phyloP scores from a whole-genome alignment of 2,888 invertebrate species.

The Crematogaster levior region DNA sequence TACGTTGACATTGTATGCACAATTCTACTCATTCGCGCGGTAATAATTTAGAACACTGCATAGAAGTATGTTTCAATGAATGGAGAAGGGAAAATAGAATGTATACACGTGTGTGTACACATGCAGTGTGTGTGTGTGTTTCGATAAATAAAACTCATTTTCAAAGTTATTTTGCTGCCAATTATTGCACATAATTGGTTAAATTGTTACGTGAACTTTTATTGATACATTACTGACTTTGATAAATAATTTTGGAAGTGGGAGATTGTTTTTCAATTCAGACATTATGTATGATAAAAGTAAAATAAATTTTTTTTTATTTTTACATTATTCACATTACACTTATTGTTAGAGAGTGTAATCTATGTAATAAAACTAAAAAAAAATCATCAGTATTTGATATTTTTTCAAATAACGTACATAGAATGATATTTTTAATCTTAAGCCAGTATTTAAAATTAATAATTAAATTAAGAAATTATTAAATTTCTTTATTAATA shows the following conservation, averaged over 20 bases:
- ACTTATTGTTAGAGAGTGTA: no score
- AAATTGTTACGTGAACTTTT: neutral
- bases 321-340: neutral
- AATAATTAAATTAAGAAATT: neutral
- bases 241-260: neutral
- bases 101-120: neutral
- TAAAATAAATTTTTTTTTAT: neutral
- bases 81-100: neutral
- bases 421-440: neutral
- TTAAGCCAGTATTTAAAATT: neutral
- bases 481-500: neutral
- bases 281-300: neutral
- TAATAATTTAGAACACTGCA: constrained; percentile 62
- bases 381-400: neutral
- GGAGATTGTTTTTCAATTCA: neutral
- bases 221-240: neutral
- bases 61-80: constrained; percentile 57
- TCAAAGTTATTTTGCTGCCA: neutral
- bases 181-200: neutral
- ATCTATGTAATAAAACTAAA: neutral
- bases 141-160: neutral
- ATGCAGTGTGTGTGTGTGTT: neutral
- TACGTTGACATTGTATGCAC: constrained; percentile 58
- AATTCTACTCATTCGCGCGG: constrained; percentile 62
- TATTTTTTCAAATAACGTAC: neutral